phyloP scores from a whole-genome alignment of 2,797 vertebrate species.

The Acestrorhynchus altus region DNA sequence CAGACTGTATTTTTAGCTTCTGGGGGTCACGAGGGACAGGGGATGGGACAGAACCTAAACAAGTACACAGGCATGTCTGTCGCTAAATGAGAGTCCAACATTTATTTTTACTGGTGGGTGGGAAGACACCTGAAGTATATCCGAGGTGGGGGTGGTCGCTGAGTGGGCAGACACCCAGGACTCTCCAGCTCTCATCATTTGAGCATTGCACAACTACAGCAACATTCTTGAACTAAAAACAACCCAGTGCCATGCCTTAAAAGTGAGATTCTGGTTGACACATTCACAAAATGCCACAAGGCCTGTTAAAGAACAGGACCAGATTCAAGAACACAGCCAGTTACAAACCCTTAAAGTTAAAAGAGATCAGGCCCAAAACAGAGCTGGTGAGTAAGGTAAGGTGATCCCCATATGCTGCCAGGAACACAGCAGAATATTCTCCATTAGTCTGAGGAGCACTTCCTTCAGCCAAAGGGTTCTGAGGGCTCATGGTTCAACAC shows the following conservation, averaged over 20 bases:
- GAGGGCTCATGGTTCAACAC: too few species aligned
- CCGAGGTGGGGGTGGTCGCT: background rate
- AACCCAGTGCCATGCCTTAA: background rate
- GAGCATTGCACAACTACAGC: conserved; percentile 32
- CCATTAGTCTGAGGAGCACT: too few species aligned
- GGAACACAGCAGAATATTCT: background rate
- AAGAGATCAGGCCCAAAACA: background rate
- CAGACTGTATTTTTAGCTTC: conserved; percentile 72
- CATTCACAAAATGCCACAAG: conserved; percentile 16
- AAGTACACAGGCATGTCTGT: conserved; percentile 46
- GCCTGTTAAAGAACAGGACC: background rate
- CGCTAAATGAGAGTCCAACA: conserved; percentile 5
- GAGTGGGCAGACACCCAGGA: conserved; percentile 9
- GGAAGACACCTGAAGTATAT: conserved; percentile 52
- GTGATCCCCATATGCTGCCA: conserved; percentile 4
- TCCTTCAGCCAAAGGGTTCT: too few species aligned
- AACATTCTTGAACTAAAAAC: conserved; percentile 27
- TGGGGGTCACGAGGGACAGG: conserved; percentile 52
- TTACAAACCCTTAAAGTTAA: background rate
- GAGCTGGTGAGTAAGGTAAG: conserved; percentile 4
- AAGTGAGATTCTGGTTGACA: background rate
- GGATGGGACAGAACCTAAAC: conserved; percentile 45
- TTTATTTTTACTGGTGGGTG: conserved; percentile 57
- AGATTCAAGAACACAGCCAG: background rate
- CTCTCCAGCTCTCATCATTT: conserved; percentile 15